Evolutionary conservation across 2,888 invertebrate genomes (phyloP).

Genomic region (Meghimatium bilineatum): DNA sequence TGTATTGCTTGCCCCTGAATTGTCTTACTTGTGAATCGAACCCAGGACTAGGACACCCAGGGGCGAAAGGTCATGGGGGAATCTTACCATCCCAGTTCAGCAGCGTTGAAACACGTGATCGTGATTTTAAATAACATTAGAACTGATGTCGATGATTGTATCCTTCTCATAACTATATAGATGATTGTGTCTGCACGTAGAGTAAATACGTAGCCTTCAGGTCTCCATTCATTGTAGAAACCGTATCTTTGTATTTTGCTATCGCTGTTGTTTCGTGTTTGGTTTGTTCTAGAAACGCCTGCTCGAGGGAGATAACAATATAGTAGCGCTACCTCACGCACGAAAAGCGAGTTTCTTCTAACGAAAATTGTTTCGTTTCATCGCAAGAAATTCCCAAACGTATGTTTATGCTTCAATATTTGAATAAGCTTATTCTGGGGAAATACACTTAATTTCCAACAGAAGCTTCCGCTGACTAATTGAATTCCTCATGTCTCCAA

Average conservation of each 20-base stretch:
- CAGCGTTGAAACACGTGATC: too few species aligned
- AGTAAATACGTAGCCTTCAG: not conserved
- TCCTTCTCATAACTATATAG: not conserved
- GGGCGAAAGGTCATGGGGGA: too few species aligned
- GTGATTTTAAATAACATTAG: too few species aligned
- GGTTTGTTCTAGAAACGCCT: not conserved
- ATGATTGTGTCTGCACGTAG: not conserved
- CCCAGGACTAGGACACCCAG: too few species aligned
- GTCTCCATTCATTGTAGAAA: not conserved
- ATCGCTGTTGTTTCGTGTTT: not conserved
- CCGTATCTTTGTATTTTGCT: not conserved
- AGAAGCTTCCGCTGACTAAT: not conserved
- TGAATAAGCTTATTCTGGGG: not conserved
- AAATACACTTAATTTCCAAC: not conserved
- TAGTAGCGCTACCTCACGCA: not conserved
- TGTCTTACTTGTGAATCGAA: too few species aligned
- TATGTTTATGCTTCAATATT: not conserved
- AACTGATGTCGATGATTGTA: not conserved
- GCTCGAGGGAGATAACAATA: not conserved
- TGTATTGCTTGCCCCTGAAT: too few species aligned
- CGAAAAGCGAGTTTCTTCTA: not conserved
- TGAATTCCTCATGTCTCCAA: not conserved
- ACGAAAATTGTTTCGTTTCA: not conserved
- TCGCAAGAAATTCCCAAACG: not conserved
- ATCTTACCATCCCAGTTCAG: too few species aligned